phyloP scores from a whole-genome alignment of 2,888 invertebrate species.

The Chrysina gloriosa region DNA sequence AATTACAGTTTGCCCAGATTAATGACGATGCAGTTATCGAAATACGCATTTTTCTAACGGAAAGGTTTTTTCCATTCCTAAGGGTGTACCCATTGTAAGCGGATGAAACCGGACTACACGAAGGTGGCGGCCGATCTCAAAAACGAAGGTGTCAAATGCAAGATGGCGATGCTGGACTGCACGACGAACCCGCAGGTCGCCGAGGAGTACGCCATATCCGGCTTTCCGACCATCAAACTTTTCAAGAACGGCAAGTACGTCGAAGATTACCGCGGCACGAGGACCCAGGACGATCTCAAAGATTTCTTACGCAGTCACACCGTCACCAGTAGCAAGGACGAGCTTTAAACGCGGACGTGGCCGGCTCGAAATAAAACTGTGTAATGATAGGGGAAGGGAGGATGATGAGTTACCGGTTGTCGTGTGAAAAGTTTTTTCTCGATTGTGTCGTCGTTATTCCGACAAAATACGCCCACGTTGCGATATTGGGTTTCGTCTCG shows the following conservation, averaged over 20 bases:
- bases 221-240: slow-evolving; percentile 77
- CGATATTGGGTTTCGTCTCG: too few species aligned
- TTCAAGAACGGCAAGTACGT: slow-evolving; percentile 69
- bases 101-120: slow-evolving; percentile 76
- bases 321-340: not conserved
- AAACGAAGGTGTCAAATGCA: slow-evolving; percentile 59
- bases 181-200: slow-evolving; percentile 71
- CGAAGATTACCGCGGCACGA: slow-evolving; percentile 70
- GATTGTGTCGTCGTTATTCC: too few species aligned
- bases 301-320: slow-evolving; percentile 63
- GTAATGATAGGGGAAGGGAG: too few species aligned
- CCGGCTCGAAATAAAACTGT: too few species aligned
- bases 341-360: not conserved
- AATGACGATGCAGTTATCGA: not conserved
- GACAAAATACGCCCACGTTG: too few species aligned
- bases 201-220: slow-evolving; percentile 71
- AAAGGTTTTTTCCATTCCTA: not conserved
- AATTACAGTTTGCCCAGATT: too few species aligned
- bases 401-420: too few species aligned
- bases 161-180: slow-evolving; percentile 75
- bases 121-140: slow-evolving; percentile 68
- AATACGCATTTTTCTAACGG: not conserved
- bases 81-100: slow-evolving; percentile 82
- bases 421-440: too few species aligned
- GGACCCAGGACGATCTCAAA: slow-evolving; percentile 69